Percentiles rank a stretch among this genome's conserved stretches.
phyloP scores from a whole-genome alignment of 2,888 invertebrate species.

The Hydrotaea cyrtoneurina region DNA sequence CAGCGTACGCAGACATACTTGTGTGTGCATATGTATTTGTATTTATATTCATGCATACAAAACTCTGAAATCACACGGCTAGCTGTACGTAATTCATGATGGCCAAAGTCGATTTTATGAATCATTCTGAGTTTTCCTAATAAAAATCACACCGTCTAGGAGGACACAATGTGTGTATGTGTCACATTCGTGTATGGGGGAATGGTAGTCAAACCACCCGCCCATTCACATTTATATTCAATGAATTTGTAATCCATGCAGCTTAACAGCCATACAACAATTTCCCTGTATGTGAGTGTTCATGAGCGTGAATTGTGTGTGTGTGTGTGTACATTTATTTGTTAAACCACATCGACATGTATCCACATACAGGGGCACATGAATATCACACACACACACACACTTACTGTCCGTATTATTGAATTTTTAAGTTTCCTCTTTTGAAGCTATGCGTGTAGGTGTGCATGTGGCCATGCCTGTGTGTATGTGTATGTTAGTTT shows the following conservation, averaged over 20 bases:
- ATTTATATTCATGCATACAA: too few species aligned
- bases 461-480: not conserved
- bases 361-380: too few species aligned
- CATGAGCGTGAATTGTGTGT: too few species aligned
- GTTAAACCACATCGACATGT: too few species aligned
- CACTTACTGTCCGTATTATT: not conserved
- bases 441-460: not conserved
- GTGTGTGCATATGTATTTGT: too few species aligned
- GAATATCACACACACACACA: too few species aligned
- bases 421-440: not conserved
- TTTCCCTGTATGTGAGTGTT: too few species aligned
- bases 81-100: too few species aligned
- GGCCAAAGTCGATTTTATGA: not conserved
- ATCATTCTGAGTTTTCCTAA: not conserved
- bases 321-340: too few species aligned
- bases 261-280: too few species aligned
- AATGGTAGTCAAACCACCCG: not conserved
- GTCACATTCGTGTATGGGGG: not conserved
- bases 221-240: not conserved
- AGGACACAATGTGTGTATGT: not conserved
- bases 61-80: not conserved
- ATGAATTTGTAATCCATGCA: not conserved
- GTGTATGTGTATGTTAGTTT: not conserved
- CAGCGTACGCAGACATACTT: too few species aligned
- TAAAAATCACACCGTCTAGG: not conserved